These are phyloP conservation scores for Ceraclea dissimilis DNA, from an alignment of 2,888 invertebrate species.

Conservation along the genomic window DNA sequence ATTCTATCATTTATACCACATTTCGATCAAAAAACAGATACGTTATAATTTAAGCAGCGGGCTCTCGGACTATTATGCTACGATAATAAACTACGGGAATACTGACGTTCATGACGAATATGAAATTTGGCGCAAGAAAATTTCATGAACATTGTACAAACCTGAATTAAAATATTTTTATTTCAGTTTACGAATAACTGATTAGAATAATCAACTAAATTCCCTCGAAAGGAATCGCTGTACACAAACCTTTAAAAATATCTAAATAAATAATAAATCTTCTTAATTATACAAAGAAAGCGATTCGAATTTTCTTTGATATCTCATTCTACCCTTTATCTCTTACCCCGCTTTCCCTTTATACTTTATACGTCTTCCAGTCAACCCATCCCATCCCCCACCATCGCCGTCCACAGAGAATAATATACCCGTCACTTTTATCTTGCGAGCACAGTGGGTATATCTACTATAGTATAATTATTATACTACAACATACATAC, in stretches of 20 bases:
- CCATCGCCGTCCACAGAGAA: background rate
- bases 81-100: no score
- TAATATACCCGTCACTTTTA: constrained; percentile 17
- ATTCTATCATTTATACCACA: no score
- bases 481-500: no score
- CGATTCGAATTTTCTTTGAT: constrained; percentile 10
- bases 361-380: background rate
- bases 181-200: no score
- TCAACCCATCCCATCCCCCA: background rate
- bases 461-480: background rate
- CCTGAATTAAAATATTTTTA: no score
- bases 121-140: no score
- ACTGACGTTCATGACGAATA: no score
- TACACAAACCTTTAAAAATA: constrained; percentile 13
- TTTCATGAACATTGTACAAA: no score
- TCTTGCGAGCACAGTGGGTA: constrained; percentile 13
- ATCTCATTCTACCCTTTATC: constrained; percentile 5
- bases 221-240: background rate
- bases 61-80: no score
- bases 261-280: constrained; percentile 14
- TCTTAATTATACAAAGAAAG: constrained; percentile 12
- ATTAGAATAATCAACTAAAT: no score
- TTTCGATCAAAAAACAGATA: no score
- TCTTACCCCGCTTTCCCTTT: background rate
- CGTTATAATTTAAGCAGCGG: no score